Conservation (phyloP, 2,888 invertebrate species). For the Alloscopus bannaensis region DNA sequence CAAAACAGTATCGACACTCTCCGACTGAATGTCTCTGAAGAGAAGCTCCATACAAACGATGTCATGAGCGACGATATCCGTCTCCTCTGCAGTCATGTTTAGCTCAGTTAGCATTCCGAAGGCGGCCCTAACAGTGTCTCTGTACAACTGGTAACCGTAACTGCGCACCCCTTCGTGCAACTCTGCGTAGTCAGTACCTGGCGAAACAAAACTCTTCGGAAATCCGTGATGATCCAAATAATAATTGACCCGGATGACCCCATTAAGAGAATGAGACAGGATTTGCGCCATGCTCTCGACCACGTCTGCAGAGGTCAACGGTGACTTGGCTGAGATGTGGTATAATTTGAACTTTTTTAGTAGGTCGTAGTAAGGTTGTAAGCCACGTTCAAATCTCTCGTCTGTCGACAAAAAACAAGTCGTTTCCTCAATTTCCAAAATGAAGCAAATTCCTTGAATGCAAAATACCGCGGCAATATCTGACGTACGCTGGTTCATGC, state of each 20-base stretch:
- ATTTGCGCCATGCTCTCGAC: constrained; percentile 30
- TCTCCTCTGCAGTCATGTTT: neutral
- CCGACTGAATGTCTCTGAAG: constrained; percentile 16
- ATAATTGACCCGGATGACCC: neutral
- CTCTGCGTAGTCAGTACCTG: too few species aligned
- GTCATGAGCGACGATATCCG: constrained; percentile 28
- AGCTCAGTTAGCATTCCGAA: constrained; percentile 29
- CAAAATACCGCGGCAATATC: too few species aligned
- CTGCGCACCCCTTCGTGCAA: constrained; percentile 19
- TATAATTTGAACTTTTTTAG: constrained; percentile 24
- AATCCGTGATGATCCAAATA: too few species aligned
- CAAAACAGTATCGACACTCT: too few species aligned
- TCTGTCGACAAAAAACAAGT: too few species aligned
- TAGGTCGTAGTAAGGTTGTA: constrained; percentile 20
- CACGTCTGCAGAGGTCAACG: neutral
- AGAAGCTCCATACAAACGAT: constrained; percentile 26
- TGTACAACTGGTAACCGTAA: constrained; percentile 25
- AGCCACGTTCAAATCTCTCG: neutral
- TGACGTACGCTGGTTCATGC: constrained; percentile 19
- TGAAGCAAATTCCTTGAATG: too few species aligned
- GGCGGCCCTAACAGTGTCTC: constrained; percentile 4
- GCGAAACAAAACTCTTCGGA: too few species aligned
- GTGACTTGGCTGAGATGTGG: neutral
- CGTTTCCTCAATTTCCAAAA: too few species aligned
- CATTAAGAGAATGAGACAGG: neutral